These are phyloP conservation scores for Coenobita brevimanus DNA, from an alignment of 1,140 invertebrate species.

Conservation along the genomic window DNA sequence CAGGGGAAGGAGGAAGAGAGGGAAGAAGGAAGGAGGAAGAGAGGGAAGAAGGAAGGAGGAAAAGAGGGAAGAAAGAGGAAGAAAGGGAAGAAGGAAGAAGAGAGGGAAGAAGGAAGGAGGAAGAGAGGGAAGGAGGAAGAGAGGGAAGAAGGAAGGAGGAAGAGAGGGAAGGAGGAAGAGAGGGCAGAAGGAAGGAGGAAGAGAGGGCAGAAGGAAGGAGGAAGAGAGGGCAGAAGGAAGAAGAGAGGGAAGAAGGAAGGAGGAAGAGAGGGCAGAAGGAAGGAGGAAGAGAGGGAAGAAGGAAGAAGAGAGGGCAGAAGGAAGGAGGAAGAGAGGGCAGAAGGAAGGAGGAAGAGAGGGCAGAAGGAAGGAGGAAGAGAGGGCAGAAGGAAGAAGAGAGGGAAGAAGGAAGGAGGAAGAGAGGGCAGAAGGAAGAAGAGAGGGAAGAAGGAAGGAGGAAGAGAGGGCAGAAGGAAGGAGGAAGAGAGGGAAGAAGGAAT, in stretches of 20 bases:
- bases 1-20: too few species aligned
- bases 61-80: too few species aligned
- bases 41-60: too few species aligned
- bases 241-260: not conserved
- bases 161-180: constrained; percentile 25
- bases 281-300: not conserved
- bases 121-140: constrained; percentile 19
- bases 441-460: not conserved
- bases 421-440: not conserved
- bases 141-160: constrained; percentile 10
- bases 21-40: too few species aligned
- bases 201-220: constrained; percentile 21
- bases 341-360: not conserved
- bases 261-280: not conserved
- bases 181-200: constrained; percentile 11
- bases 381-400: not conserved
- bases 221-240: constrained; percentile 16
- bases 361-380: not conserved
- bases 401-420: not conserved
- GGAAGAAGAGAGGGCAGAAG: not conserved
- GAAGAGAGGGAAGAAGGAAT: too few species aligned
- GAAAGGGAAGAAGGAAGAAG: too few species aligned
- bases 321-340: not conserved
- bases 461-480: not conserved
- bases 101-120: not conserved